Evolutionary conservation across 2,888 invertebrate genomes (phyloP).

Genomic region (Drosophila paramelanica): DNA sequence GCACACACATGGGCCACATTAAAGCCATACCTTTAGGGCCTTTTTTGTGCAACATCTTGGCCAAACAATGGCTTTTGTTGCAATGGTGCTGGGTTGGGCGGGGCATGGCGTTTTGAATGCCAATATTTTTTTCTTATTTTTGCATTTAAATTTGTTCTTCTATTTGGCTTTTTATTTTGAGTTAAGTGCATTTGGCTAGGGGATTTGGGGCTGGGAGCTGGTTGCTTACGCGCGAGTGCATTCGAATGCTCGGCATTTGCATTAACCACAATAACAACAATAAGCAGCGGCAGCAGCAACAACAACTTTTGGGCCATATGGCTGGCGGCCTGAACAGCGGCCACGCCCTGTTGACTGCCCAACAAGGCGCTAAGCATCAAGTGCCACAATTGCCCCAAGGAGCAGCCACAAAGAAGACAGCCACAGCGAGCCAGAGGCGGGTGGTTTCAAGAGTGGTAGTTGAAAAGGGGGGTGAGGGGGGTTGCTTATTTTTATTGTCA

Average conservation of each 20-base stretch:
- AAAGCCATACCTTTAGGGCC: neutral
- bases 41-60: conserved; percentile 23
- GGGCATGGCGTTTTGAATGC: conserved; percentile 28
- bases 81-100: neutral
- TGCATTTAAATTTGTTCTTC: conserved; percentile 14
- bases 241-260: conserved; percentile 70
- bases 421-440: neutral
- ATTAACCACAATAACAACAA: conserved; percentile 54
- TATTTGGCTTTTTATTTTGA: conserved; percentile 56
- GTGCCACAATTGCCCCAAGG: conserved; percentile 70
- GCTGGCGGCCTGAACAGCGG: conserved; percentile 27
- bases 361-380: conserved; percentile 79
- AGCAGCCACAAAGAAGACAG: conserved; percentile 10
- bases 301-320: conserved; percentile 36
- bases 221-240: conserved; percentile 66
- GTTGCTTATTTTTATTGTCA: neutral
- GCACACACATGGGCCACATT: neutral
- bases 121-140: neutral
- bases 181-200: conserved; percentile 66
- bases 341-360: conserved; percentile 72
- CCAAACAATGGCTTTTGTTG: conserved; percentile 36
- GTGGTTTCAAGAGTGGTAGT: neutral
- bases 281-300: conserved; percentile 22
- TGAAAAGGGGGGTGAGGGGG: neutral
- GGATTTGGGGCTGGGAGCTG: conserved; percentile 9